Base-by-base conservation (phyloP, 2,797 vertebrate genomes). In the Potorous gilbertii region DNA sequence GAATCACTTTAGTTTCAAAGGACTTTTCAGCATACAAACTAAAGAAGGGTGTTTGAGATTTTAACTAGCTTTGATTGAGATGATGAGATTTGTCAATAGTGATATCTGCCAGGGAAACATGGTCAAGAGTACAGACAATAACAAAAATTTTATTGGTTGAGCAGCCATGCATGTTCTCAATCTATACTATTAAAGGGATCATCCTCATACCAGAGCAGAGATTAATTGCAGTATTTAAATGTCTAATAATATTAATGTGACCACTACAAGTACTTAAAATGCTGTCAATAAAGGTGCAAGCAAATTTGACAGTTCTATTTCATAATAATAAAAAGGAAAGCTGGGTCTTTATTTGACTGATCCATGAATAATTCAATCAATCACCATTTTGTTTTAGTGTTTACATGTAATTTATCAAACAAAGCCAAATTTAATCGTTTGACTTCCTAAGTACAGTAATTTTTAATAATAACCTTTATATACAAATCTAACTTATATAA, bases 1-100 rank as follows among this genome's bases (percentile, higher is more conserved):
- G 92, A 46, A 94, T 56, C 89, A 90, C 93, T 94, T 95, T 94
- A 40, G 90, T 93, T 96, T 95, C 96, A 97, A 94, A 94, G 92
- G 34, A n/a, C 27, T 96, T 94, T 40, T 93, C 90, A 94, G 90
- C 66, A 92, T 92, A 91, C 54, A 94, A 90, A 96, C n/a, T 90
- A 92, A 92, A 55, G 59, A 81, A 92, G 94, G 95, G 94, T 94
- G 95, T 96, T 74, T 56, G 92, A 95, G 94, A 97, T 95, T 62
- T 90, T 40, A 94, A 55, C 94, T 94, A 95, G 92, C 62, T 89
- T 89, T 16, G 95, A 94, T 93, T 96, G 92, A 94, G 34, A 92
- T 95, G 55, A 94, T 92, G n/a, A 66, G 4, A 66, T 66, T 66
- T 66, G 13, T n/a, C 62, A 66, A 6, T 66, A 66, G 34, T 66